Evolutionary conservation across 2,113 vertebrate species (phyloP).

Genomic region (Perca schrenkii): DNA sequence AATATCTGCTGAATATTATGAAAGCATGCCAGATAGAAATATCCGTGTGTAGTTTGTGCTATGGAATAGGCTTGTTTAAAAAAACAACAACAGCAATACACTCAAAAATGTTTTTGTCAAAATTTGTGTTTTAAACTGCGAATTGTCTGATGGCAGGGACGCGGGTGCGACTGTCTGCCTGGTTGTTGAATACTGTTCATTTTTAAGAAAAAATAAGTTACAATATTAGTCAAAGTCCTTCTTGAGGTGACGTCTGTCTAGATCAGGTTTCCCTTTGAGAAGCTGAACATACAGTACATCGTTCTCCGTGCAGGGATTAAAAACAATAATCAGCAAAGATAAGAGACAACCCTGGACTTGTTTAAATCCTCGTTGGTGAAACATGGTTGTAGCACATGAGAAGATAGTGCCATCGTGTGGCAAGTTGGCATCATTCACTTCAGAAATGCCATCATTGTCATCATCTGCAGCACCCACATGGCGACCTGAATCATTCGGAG

Average conservation of each 20-base stretch:
- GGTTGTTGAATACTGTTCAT: not conserved
- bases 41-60: too few relatives aligned
- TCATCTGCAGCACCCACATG: not conserved
- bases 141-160: not conserved
- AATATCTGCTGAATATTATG: not conserved
- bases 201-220: not conserved
- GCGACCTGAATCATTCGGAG: not conserved
- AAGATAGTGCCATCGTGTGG: slow-evolving; percentile 63
- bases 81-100: not conserved
- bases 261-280: not conserved
- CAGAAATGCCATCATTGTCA: not conserved
- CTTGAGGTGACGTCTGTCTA: not conserved
- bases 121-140: not conserved
- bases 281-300: not conserved
- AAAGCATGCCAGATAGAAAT: not conserved
- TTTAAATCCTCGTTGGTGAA: not conserved
- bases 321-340: not conserved
- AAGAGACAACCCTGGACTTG: not conserved
- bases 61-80: not conserved
- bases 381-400: not conserved
- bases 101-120: not conserved
- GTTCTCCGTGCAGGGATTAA: not conserved
- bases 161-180: not conserved
- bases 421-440: not conserved
- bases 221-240: not conserved